Evolutionary conservation across 2,797 vertebrate genomes (phyloP), one percentile per base, ranked within the genome.

Genomic region (Platalea minor): DNA sequence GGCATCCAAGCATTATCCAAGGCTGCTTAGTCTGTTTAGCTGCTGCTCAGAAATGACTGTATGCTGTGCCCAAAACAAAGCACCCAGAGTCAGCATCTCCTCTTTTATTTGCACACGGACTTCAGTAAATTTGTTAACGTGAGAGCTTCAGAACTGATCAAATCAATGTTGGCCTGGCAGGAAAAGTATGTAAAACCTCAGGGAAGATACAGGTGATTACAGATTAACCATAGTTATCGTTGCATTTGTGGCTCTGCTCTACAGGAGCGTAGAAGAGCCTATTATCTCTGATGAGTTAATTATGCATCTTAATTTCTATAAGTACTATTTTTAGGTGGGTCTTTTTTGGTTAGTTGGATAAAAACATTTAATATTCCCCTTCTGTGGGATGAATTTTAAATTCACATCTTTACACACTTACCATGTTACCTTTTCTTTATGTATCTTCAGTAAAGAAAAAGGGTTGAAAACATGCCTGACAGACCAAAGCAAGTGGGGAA

Each of bases 51-150:
- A 79, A 80, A 29, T 2, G 3, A 51, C 50, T 48, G 43, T 11
- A 8, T 21, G 17, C 39, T 1, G 0, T 23, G 51, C 16, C 16
- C 3, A 3, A 60, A 69, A n/a, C 50, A 7, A 23, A 43, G 20
- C 43, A 41, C 21, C n/a, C 37, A 16, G 39, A 70, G 43, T 17
- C 59, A 75, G 45, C 29, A 46, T 39, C 61, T 81, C 25, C 10
- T 50, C 28, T 85, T 57, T 43, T 63, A 61, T 68, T 48, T 88
- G 61, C 21, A 35, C 14, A 7, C 1, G 3, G 75, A 57, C 85
- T 59, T 69, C 23, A 60, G 50, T 46, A 13, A 29, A 73, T 74
- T 65, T 61, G 24, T 48, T 88, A 46, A 25, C 1, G 2, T 2
- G 11, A 73, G 53, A 85, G 59, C n/a, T 60, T 85, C 76, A 18